Evolutionary conservation across 2,113 vertebrate genomes (phyloP).

Genomic region (Globicephala melas): DNA sequence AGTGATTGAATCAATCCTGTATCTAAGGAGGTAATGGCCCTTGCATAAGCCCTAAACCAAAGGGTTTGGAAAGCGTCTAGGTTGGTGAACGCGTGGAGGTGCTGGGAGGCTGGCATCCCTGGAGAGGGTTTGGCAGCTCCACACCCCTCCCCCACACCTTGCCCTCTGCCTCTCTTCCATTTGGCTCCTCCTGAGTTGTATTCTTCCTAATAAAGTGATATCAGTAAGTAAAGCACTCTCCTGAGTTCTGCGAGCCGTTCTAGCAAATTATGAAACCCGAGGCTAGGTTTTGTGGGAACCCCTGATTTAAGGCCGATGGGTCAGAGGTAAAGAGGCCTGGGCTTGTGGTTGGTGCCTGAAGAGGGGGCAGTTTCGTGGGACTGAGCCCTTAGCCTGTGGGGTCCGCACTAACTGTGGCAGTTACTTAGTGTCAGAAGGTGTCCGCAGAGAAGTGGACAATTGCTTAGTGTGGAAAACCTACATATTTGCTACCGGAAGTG

Average conservation of each 20-base stretch:
- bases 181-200: background rate
- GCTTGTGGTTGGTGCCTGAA: background rate
- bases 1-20: background rate
- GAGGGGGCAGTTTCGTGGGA: background rate
- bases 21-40: background rate
- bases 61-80: background rate
- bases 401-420: background rate
- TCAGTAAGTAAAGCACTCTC: background rate
- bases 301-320: background rate
- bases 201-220: background rate
- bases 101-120: background rate
- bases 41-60: background rate
- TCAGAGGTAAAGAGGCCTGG: background rate
- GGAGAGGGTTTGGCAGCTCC: background rate
- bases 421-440: background rate
- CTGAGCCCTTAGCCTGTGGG: background rate
- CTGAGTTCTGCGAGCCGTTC: background rate
- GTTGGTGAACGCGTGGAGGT: background rate
- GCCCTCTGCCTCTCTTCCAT: background rate
- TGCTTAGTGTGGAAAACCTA: background rate
- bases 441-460: background rate
- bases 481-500: background rate
- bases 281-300: background rate
- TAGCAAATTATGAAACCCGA: background rate
- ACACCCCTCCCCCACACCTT: fast-evolving